Base-by-base conservation (phyloP, 2,888 invertebrate genomes). In the Drosophila diplacantha region DNA sequence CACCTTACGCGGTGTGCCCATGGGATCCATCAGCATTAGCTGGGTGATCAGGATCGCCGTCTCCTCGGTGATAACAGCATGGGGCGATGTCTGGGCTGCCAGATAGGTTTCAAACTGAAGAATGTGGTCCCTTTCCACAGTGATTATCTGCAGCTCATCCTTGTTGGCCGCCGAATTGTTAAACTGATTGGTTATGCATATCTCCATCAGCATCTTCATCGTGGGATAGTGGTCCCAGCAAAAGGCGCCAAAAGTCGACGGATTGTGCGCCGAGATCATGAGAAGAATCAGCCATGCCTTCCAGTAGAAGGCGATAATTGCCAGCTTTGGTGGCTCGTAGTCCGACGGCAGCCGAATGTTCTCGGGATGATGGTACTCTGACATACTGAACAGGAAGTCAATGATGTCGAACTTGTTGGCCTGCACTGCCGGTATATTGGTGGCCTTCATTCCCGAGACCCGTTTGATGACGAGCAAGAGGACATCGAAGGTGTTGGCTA, bases 301-400 rank as follows among this genome's bases (percentile, higher is more conserved):
- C 98, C 98, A 98, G 88, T 97, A 98, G 57, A 95, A 90, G 62
- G 93, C 93, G n/a, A 95, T 93, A 81, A 98, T 96, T 2, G 96
- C 97, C 82, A 98, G 89, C 73, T 93, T 93, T 0, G 98, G 98
- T 0, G 97, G 94, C 35, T 89, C 90, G 86, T 90, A 96, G 90
- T 95, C 96, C 14, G 92, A 87, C 0, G 98, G 98, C 61, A 98
- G 90, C 5, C 93, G 92, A 77, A 97, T 96, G 84, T 96, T 96
- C 78, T 97, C 97, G 0, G 97, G 97, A 85, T 97, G 95, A 84
- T 94, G 94, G 89, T 98, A 98, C 74, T 95, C 93, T 81, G 95
- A 94, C 81, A 97, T 91, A 87, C 95, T 95, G 87, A 98, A 95
- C 74, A 98, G 91, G 66, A 96, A 93, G 84, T 97, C 96, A 11